Evolutionary conservation across 2,888 invertebrate species (phyloP), one percentile per base, ranked within the genome.

Genomic region (Meghimatium bilineatum): DNA sequence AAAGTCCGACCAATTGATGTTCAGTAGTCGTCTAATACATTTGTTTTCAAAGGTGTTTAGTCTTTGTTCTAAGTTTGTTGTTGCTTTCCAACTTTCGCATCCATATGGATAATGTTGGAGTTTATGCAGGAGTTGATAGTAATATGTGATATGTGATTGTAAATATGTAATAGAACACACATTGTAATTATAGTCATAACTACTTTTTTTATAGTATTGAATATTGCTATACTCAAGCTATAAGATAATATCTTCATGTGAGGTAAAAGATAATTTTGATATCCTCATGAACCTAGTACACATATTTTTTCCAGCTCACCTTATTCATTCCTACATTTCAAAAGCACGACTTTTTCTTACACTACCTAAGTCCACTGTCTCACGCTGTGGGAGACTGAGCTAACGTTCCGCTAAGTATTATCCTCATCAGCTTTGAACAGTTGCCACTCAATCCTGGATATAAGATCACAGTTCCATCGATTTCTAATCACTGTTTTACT

Each of bases 371-470:
- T 29, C n/a, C 29, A 66, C 6, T 20, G 20, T 38, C 38, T 10
- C 23, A 8, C 23, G 38, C 71, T 71, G 36, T 71, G 71, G 38
- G 71, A 71, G 38, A 38, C 36, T 34, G n/a, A 20, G 36, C 38
- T 20, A 38, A 38, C 71, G 34, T 71, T 71, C 71, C 71, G 26
- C 14, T 26, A 8, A 38, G 38, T 71, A 38, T 71, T 71, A 71
- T 71, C 71, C 38, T 23, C 71, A 71, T 71, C 71, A 71, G 26
- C 26, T n/a, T 36, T 38, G 38, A 26, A 8, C 71, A 38, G 26
- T 17, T 26, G 71, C 23, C 71, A 38, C 38, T 71, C 71, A 71
- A 38, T 71, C 26, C 26, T 71, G 38, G 38, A 71, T 71, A 71
- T 71, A 71, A 36, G 71, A 71, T 38, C 38, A 34, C 20, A 38